Conservation (phyloP, 2,113 vertebrate species). For the Lepus americanus region DNA sequence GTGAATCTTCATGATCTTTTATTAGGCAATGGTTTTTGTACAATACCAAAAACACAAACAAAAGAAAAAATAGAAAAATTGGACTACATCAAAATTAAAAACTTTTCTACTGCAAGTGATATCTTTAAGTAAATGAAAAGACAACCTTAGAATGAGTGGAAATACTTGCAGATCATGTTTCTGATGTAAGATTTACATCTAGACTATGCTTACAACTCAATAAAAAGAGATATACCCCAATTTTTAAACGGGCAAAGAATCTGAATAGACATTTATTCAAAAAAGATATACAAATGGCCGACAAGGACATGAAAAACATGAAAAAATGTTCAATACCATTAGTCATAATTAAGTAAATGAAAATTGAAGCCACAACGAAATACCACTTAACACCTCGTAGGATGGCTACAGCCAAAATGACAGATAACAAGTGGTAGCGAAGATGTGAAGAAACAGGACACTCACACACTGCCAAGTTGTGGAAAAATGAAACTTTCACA, state of each 20-base stretch:
- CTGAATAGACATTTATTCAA: constrained; percentile 40
- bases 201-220: constrained; percentile 21
- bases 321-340: constrained; percentile 51
- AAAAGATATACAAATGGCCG: constrained; percentile 41
- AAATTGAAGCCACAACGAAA: constrained; percentile 30
- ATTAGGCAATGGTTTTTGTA: constrained; percentile 15
- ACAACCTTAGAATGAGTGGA: neutral
- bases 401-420: constrained; percentile 56
- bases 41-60: constrained; percentile 24
- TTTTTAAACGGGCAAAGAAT: constrained; percentile 32
- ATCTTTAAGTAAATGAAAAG: constrained; percentile 48
- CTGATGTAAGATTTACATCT: constrained; percentile 19
- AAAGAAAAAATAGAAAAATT: constrained; percentile 50
- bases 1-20: constrained; percentile 24
- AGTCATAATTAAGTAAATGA: constrained; percentile 17
- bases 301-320: constrained; percentile 42
- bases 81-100: constrained; percentile 10
- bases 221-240: constrained; percentile 51
- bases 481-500: constrained; percentile 23
- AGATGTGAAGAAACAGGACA: neutral
- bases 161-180: constrained; percentile 52
- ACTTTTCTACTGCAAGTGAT: neutral
- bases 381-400: neutral
- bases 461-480: neutral
- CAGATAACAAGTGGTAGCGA: neutral